These are phyloP conservation scores for Cyanoramphus novaezelandiae DNA, from an alignment of 2,113 vertebrate species.

Conservation along the genomic window DNA sequence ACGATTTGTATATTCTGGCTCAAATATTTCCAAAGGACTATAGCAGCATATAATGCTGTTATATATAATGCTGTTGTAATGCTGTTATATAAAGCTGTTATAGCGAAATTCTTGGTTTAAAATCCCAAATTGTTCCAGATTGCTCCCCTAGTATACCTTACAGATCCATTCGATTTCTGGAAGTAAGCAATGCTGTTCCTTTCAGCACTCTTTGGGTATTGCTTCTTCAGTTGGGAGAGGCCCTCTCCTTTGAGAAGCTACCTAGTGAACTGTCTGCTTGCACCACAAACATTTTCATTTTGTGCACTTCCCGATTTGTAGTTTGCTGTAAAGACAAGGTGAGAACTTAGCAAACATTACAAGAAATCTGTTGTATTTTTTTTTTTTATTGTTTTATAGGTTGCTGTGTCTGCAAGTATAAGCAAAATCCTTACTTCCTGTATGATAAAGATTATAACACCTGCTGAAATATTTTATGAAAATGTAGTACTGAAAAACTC, in stretches of 20 bases:
- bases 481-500: background rate
- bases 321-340: background rate
- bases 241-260: background rate
- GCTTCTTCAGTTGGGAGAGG: background rate
- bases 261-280: background rate
- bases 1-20: background rate
- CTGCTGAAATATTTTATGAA: slow-evolving; percentile 45
- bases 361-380: background rate
- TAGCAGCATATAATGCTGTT: background rate
- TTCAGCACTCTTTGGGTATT: background rate
- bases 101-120: background rate
- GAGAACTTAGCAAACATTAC: background rate
- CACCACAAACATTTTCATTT: background rate
- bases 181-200: background rate
- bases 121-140: background rate
- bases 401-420: slow-evolving; percentile 20
- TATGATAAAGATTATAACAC: slow-evolving; percentile 48
- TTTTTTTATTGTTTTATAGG: slow-evolving; percentile 6
- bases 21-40: background rate
- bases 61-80: background rate
- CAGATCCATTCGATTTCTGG: background rate
- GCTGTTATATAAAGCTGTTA: background rate
- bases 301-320: background rate
- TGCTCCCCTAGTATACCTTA: background rate
- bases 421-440: slow-evolving; percentile 38